Conservation (phyloP, 2,888 invertebrate genomes). For the Ichneumoninae sp. region DNA sequence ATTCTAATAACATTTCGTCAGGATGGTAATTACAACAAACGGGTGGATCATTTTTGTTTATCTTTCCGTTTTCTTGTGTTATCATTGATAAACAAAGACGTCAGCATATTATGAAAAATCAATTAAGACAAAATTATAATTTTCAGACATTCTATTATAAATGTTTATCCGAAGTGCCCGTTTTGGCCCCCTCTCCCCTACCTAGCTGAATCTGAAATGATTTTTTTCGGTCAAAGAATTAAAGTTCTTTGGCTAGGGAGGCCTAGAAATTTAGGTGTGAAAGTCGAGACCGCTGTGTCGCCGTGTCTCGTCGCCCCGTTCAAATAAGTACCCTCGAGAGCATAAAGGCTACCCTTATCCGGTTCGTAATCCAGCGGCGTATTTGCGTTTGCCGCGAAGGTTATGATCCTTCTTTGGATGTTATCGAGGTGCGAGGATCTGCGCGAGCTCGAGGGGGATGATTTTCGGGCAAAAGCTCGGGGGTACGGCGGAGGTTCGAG, state of each 20-base stretch:
- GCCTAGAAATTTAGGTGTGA: slow-evolving; percentile 37
- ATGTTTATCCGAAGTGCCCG: no score
- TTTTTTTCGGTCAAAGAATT: neutral
- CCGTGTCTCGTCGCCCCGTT: slow-evolving; percentile 8
- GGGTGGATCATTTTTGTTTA: no score
- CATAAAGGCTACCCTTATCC: slow-evolving; percentile 75
- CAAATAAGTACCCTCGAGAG: slow-evolving; percentile 65
- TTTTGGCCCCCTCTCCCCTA: no score
- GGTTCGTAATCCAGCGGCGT: slow-evolving; percentile 76
- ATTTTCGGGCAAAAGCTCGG: slow-evolving; percentile 40
- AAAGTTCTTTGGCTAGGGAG: neutral
- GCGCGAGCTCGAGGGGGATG: slow-evolving; percentile 62
- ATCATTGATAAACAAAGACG: no score
- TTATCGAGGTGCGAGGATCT: slow-evolving; percentile 77
- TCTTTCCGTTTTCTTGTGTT: no score
- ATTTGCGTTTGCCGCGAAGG: slow-evolving; percentile 81
- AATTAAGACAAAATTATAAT: no score
- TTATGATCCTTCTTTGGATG: slow-evolving; percentile 80
- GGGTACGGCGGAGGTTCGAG: slow-evolving; percentile 54
- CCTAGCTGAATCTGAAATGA: no score
- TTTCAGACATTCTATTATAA: no score
- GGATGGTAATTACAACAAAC: no score
- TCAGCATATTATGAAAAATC: no score
- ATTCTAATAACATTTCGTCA: no score
- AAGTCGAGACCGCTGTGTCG: slow-evolving; percentile 28